Evolutionary conservation across 2,113 vertebrate species (phyloP), one percentile per base, ranked within the genome.

Genomic region (Hippocampus barbouri): DNA sequence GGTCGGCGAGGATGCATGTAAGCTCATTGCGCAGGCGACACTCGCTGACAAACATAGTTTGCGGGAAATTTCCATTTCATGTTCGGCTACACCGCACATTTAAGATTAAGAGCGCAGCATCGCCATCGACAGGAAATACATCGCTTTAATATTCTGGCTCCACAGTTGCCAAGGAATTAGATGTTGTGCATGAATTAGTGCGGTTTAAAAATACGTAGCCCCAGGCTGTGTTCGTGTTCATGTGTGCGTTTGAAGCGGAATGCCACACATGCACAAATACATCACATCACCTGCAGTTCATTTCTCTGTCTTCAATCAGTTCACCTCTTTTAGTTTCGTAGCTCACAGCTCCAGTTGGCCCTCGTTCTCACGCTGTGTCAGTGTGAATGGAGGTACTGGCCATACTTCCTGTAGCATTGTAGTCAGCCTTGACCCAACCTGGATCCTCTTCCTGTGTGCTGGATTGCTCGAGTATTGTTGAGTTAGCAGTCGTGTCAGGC

Each of bases 111-210:
- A 90, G 89, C 85, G 83, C 85, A 3, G 86, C 86, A 87, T 89
- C 86, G 86, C 87, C 85, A 86, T 89, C 84, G 89, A 92, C 90
- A 90, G 86, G 86, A 90, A 90, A 89, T 85, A 79, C 87, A 78
- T 89, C 56, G 86, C 89, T 84, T 90, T 91, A 91, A 91, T 90
- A 90, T 91, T 86, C 85, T 75, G 74, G 81, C 85, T 88, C 84
- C 80, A 79, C 87, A 88, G 47, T 86, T 89, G 90, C 88, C 89
- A 88, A 88, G 91, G 90, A 91, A 89, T 90, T 88, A 87, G 81
- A 87, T 90, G 88, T 85, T 38, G 74, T 76, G 90, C 91, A 91
- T 90, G 91, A 90, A 92, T 92, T 90, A 91, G 84, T 87, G 81
- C 84, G 70, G 82, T 89, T 89, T 83, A 85, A 89, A 88, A 85